A percentile compares a stretch with the other conserved stretches of the same genome.
Evolutionary conservation across 2,113 vertebrate genomes (phyloP).

Genomic region (Delphinus delphis): DNA sequence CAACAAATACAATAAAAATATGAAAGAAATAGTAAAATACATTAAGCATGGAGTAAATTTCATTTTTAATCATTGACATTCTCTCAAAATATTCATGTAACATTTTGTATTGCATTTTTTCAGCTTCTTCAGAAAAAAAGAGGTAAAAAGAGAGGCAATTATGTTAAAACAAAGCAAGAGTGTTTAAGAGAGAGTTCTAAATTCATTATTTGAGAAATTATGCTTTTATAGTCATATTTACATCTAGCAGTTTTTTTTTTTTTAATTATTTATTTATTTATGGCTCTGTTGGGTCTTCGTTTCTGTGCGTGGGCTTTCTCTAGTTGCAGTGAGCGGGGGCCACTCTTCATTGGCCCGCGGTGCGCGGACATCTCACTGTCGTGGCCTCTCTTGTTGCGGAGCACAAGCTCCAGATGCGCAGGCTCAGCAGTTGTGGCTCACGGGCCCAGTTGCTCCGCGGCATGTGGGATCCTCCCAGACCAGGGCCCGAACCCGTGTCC

Average conservation of each 20-base stretch:
- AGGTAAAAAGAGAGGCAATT: constrained; percentile 32
- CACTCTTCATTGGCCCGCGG: no score
- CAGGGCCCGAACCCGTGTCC: no score
- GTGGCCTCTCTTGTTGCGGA: no score
- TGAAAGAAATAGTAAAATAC: constrained; percentile 10
- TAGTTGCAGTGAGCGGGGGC: no score
- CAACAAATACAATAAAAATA: neutral
- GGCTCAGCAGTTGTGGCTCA: no score
- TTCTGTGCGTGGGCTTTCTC: no score
- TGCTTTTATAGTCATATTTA: neutral
- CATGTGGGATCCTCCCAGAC: no score
- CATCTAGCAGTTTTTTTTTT: neutral
- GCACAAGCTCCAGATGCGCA: no score
- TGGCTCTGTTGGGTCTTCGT: no score
- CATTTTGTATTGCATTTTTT: constrained; percentile 1
- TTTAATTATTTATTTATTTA: no score
- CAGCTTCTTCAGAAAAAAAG: neutral
- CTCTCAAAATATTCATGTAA: constrained; percentile 14
- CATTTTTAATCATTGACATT: neutral
- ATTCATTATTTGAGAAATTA: constrained; percentile 42
- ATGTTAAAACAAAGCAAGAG: neutral
- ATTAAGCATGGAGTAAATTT: neutral
- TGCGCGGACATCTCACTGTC: no score
- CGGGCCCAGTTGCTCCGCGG: no score
- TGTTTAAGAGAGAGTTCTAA: neutral